These are phyloP conservation scores for Napeogenes sylphis DNA, from an alignment of 2,888 invertebrate genomes.

Conservation along the genomic window DNA sequence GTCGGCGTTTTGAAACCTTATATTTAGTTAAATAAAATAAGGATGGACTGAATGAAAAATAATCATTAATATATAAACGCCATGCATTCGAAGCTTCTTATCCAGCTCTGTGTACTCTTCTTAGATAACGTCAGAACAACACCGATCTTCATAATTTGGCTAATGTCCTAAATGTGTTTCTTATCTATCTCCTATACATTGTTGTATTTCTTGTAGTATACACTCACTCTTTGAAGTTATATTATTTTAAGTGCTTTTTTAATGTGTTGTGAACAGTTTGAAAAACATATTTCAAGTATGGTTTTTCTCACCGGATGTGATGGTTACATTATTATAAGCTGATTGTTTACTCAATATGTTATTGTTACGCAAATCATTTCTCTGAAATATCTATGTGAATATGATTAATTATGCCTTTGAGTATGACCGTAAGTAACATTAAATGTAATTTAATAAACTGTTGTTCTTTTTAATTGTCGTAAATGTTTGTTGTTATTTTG, in stretches of 20 bases:
- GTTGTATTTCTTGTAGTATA: background rate
- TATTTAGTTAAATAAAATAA: too few relatives aligned
- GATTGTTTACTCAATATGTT: background rate
- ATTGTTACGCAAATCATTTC: background rate
- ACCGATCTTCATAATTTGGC: conserved; percentile 7
- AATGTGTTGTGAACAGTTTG: background rate
- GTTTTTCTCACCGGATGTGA: too few relatives aligned
- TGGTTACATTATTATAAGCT: background rate
- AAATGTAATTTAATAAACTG: background rate
- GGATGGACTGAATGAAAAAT: too few relatives aligned
- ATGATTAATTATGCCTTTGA: conserved; percentile 77
- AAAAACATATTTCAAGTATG: too few relatives aligned
- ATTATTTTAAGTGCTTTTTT: background rate
- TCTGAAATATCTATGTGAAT: conserved; percentile 1
- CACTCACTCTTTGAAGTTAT: background rate
- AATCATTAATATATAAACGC: too few relatives aligned
- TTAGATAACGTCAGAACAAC: conserved; percentile 8
- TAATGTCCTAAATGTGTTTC: conserved; percentile 7
- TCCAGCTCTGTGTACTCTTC: too few relatives aligned
- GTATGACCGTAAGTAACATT: conserved; percentile 59
- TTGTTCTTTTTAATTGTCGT: background rate
- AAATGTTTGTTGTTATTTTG: background rate
- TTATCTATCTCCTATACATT: background rate
- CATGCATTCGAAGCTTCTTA: too few relatives aligned
- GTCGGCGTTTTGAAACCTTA: too few relatives aligned